Evolutionary conservation across 23 tunicate species (phyloP).

Genomic region (Diplosoma virens): DNA sequence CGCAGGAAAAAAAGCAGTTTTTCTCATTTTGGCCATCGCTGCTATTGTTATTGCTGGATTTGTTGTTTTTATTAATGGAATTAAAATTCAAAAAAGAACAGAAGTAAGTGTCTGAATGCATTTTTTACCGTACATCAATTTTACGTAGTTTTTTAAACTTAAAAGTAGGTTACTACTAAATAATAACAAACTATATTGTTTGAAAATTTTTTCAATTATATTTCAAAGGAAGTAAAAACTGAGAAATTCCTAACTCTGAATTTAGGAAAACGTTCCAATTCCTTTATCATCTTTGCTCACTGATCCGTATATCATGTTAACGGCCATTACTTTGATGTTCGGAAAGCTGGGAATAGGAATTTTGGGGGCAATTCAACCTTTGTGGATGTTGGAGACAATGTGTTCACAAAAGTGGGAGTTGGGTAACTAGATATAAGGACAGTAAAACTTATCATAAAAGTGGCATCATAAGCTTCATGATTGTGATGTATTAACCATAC

Average conservation of each 20-base stretch:
- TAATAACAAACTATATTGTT: too few species aligned
- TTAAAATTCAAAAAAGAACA: not conserved
- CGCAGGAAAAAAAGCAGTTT: constrained; percentile 64
- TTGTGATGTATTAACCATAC: too few species aligned
- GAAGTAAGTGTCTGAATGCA: not conserved
- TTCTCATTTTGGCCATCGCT: constrained; percentile 43
- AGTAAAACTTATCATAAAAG: too few species aligned
- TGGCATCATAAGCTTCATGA: too few species aligned
- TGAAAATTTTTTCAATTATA: too few species aligned
- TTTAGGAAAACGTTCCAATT: constrained; percentile 29
- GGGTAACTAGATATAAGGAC: too few species aligned
- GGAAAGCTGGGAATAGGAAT: constrained; percentile 62
- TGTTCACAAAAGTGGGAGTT: constrained; percentile 78
- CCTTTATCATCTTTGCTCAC: constrained; percentile 35
- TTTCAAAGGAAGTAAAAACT: too few species aligned
- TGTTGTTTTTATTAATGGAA: constrained; percentile 23
- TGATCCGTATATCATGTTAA: constrained; percentile 74
- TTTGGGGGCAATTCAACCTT: constrained; percentile 65
- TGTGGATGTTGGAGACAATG: constrained; percentile 81
- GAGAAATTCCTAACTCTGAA: too few species aligned
- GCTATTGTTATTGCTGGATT: constrained; percentile 33
- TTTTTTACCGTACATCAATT: too few species aligned
- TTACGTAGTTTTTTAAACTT: too few species aligned
- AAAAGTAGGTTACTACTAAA: too few species aligned
- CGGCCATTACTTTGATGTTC: constrained; percentile 36